These are phyloP conservation scores for Gadus macrocephalus DNA, from an alignment of 2,113 vertebrate species.

Conservation along the genomic window DNA sequence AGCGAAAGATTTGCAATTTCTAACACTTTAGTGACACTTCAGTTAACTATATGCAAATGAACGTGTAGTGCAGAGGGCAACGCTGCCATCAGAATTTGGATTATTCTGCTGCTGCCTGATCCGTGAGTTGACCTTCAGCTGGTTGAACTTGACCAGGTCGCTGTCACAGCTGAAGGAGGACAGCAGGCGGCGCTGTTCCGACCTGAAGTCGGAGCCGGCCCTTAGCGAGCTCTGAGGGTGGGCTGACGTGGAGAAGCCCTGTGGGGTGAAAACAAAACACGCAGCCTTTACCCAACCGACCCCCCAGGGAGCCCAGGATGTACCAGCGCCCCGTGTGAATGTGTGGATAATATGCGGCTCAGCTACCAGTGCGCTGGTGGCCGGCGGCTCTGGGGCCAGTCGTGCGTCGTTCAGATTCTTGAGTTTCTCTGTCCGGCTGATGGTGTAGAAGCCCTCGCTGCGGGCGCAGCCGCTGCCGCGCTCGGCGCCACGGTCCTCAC, in stretches of 20 bases:
- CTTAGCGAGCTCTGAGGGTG: slow-evolving; percentile 84
- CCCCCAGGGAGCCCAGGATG: background rate
- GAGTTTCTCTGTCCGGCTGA: slow-evolving; percentile 91
- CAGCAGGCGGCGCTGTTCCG: slow-evolving; percentile 91
- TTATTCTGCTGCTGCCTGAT: too few species aligned
- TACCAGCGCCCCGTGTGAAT: background rate
- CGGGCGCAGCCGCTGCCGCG: slow-evolving; percentile 90
- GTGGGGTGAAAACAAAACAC: slow-evolving; percentile 52
- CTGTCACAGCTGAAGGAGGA: slow-evolving; percentile 96
- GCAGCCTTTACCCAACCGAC: background rate
- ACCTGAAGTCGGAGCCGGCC: slow-evolving; percentile 88
- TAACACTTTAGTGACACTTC: too few species aligned
- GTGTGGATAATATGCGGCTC: background rate
- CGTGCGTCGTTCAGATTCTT: slow-evolving; percentile 84
- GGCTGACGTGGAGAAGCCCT: slow-evolving; percentile 77
- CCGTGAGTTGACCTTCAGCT: slow-evolving; percentile 82
- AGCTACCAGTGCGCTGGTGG: slow-evolving; percentile 79
- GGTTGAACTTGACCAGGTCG: slow-evolving; percentile 97
- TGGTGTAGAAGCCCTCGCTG: slow-evolving; percentile 94
- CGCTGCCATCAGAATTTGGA: background rate
- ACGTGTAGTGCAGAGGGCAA: too few species aligned
- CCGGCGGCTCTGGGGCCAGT: slow-evolving; percentile 73
- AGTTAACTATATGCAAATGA: too few species aligned
- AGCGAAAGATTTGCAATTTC: too few species aligned
- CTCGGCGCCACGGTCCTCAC: slow-evolving; percentile 75